phyloP scores from a whole-genome alignment of 2,888 invertebrate genomes.

The Aphodius granarius region DNA sequence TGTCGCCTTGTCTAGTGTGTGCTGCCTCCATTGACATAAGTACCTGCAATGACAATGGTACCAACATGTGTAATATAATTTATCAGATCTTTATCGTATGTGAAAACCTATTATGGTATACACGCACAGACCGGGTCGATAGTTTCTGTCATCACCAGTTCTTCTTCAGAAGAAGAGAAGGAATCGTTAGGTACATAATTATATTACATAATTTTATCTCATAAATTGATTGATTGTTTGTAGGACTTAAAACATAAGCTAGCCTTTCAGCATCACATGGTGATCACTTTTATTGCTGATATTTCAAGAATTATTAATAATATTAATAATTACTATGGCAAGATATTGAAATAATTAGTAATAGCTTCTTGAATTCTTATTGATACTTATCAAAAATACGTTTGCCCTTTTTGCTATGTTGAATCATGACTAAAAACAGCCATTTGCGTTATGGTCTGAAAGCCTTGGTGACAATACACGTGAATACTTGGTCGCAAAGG shows the following conservation, averaged over 20 bases:
- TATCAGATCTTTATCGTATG: neutral
- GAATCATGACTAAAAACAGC: neutral
- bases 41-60: neutral
- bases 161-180: neutral
- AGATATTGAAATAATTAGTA: no score
- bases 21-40: neutral
- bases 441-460: neutral
- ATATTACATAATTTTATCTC: no score
- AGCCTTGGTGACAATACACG: neutral
- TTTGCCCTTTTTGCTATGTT: no score
- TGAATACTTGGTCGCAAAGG: neutral
- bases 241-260: no score
- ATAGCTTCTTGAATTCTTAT: no score
- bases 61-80: neutral
- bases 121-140: neutral
- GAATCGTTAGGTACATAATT: neutral
- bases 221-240: no score
- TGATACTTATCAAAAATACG: no score
- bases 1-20: neutral
- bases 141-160: neutral
- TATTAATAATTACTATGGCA: no score
- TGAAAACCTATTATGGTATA: neutral
- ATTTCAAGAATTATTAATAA: no score
- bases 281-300: no score
- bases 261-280: no score